Base-by-base conservation (phyloP, 35 echinoderm and acorn worm genomes). In the Apostichopus japonicus region DNA sequence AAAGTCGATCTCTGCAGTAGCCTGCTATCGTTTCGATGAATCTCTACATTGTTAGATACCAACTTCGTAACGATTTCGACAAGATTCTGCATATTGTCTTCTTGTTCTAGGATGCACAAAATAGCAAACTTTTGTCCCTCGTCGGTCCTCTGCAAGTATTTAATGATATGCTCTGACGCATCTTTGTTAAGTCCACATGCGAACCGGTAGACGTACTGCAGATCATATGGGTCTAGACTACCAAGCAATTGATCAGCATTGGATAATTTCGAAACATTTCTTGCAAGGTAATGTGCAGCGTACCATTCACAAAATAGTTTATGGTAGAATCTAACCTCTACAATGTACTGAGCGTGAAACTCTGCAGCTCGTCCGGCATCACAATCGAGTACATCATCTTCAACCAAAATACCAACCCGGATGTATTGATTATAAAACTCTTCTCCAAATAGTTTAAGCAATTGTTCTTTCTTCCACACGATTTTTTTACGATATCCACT, bases 91-190 rank as follows among this genome's bases (percentile, higher is more conserved):
- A 10, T 73, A 16, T 73, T n/a, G 56, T 62, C 86, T 14, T 23
- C n/a, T 88, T 55, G 24, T 71, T 88, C 86, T 4, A 72, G 9
- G 4, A 73, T 88, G 27, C 86, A 88, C 5, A 88, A 11, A 71
- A 88, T 88, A 24, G 86, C 86, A 53, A 88, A 88, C 53, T 88
- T 70, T 23, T 88, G 55, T 17, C 86, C 86, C 21, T 88, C 65
- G 56, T 25, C 25, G 3, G 44, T 88, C 0, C 16, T 71, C 24
- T 21, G 86, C 6, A 88, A 65, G 23, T 65, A 27, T 5, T 88
- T 88, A 8, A 88, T 73, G 22, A 88, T 71, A 33, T 88, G 70
- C 6, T n/a, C 6, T 15, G 86, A 44, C 24, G 86, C 24, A 0
- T 70, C 13, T 53, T 24, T 24, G 14, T 67, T 24, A 4, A 88